A percentile compares a stretch with the other conserved stretches of the same genome.
These are phyloP conservation scores for Dreissena rostriformis DNA, from an alignment of 1,140 invertebrate genomes.

Conservation along the genomic window DNA sequence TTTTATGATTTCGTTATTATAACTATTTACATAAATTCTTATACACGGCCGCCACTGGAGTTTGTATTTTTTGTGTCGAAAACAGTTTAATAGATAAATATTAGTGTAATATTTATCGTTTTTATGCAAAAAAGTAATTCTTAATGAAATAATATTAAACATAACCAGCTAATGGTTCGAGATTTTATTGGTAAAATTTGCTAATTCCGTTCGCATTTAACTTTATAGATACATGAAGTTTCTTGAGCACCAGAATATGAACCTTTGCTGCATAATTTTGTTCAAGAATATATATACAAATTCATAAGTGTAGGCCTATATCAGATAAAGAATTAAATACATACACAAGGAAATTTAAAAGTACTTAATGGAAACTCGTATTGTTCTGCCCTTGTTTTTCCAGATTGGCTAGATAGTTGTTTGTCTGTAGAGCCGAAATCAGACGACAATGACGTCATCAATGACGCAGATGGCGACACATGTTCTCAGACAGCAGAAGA, in stretches of 20 bases:
- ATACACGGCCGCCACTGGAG: no score
- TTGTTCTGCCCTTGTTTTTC: background rate
- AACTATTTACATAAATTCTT: no score
- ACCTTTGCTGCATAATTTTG: background rate
- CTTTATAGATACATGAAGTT: background rate
- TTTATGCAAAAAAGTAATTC: no score
- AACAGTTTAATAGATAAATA: no score
- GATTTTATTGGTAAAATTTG: no score
- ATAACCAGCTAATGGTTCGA: no score
- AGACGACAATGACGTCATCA: background rate
- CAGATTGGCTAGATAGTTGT: conserved; percentile 50
- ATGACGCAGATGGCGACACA: background rate
- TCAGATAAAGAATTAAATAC: background rate
- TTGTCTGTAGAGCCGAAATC: conserved; percentile 39
- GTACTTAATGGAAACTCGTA: no score
- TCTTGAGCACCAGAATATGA: background rate
- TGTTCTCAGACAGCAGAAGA: conserved; percentile 27
- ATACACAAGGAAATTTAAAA: background rate
- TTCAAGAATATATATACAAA: background rate
- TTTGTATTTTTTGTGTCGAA: no score
- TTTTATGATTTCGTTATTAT: no score
- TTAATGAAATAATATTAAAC: no score
- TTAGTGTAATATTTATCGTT: no score
- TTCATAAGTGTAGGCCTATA: background rate
- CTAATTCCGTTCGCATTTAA: no score